Evolutionary conservation across 2,797 vertebrate species (phyloP).

Genomic region (Peromyscus eremicus): DNA sequence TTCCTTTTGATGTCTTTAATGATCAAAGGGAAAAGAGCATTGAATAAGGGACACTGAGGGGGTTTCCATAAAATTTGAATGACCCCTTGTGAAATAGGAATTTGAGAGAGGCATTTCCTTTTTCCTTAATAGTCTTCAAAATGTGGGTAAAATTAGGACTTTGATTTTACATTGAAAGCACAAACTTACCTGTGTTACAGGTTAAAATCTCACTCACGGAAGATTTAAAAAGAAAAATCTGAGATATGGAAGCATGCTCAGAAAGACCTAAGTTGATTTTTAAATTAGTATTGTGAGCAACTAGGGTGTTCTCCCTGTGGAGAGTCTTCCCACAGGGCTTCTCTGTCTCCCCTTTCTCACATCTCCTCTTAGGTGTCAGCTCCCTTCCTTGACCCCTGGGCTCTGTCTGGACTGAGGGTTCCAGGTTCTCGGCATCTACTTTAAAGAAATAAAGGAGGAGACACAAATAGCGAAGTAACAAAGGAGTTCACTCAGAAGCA

Average conservation of each 20-base stretch:
- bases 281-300: not conserved
- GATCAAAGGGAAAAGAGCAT: conserved; percentile 51
- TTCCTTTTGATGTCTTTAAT: conserved; percentile 15
- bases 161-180: not conserved
- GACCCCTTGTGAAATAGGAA: not conserved
- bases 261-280: not conserved
- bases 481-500: not conserved
- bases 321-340: not conserved
- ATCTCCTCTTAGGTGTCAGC: not conserved
- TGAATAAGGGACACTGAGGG: not conserved
- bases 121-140: not conserved
- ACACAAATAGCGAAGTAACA: not conserved
- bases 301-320: not conserved
- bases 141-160: not conserved
- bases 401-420: not conserved
- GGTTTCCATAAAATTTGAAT: not conserved
- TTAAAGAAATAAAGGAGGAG: not conserved
- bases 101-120: not conserved
- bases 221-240: not conserved
- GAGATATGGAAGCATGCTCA: not conserved
- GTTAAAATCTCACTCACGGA: not conserved
- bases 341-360: not conserved
- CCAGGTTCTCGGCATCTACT: not conserved
- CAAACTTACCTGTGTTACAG: not conserved
- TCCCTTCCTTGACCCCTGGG: not conserved